Percentiles rank a stretch among this genome's conserved stretches.
Evolutionary conservation across 2,797 vertebrate genomes (phyloP).

Genomic region (Tapirus indicus): DNA sequence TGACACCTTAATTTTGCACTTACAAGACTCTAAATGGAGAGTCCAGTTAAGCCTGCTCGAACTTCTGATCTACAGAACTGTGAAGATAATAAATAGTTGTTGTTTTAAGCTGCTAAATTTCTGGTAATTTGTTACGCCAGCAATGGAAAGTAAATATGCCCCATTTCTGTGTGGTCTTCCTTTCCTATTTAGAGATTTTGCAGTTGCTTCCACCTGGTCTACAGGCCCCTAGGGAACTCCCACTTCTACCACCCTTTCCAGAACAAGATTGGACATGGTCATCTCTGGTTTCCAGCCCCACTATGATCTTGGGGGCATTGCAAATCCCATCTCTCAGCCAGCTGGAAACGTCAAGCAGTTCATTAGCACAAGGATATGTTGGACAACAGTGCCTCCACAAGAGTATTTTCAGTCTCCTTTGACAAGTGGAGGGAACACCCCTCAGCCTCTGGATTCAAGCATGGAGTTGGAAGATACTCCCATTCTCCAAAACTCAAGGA

Average conservation of each 20-base stretch:
- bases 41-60: not conserved
- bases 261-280: not conserved
- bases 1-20: not conserved
- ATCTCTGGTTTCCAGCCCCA: not conserved
- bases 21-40: not conserved
- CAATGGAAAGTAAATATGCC: not conserved
- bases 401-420: not conserved
- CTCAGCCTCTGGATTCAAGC: not conserved
- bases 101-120: constrained; percentile 1
- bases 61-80: not conserved
- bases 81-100: not conserved
- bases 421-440: not conserved
- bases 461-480: not conserved
- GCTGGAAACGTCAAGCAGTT: not conserved
- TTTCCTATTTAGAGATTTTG: not conserved
- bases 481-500: not conserved
- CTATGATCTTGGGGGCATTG: not conserved
- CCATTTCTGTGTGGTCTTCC: not conserved
- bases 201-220: not conserved
- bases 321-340: not conserved
- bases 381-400: not conserved
- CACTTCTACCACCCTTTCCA: rapidly evolving
- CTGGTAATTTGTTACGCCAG: not conserved
- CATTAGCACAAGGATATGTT: not conserved
- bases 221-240: not conserved